Base-by-base conservation (phyloP, 2,888 invertebrate genomes). In the Sisyra terminalis region DNA sequence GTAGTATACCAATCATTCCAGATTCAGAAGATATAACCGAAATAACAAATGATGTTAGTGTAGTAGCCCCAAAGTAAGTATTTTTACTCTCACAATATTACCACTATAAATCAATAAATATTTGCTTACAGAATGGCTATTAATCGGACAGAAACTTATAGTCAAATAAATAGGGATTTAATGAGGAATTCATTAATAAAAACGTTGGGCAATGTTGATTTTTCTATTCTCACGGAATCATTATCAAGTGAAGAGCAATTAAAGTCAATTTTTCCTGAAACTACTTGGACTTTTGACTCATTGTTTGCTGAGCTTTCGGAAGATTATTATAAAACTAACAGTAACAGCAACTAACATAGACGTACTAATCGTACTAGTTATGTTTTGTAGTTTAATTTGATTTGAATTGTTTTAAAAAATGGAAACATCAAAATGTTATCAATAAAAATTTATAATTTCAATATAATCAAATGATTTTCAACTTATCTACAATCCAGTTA, bases 81-180 rank as follows among this genome's bases (percentile, higher is more conserved):
- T 37, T 37, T 7, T 15, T 17, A 29, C 9, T 37, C 2, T 17
- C n/a, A n/a, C 37, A 15, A 3, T 9, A 37, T 29, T 29, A 29
- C 9, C 3, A 24, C 5, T 24, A 9, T 32, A 11, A 32, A 4
- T 32, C 10, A 9, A 32, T 11, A 32, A 32, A n/a, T 6, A 6
- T 32, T 32, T 32, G 3, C 2, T 35, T 35, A 11, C 16, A 35
- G 35, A 11, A 15, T 35, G 14, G 18, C 16, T 18, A 17, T 37
- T 2, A 37, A 37, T 37, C 37, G 37, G n/a, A 37, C 37, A 2
- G 37, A 37, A 37, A 37, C 37, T 9, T 37, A 37, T 37, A 17
- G 17, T 17, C 37, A 37, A 37, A 37, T 37, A 17, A 37, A 37
- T 37, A 16, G 11, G 18, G 37, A 37, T 37, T 37, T 37, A 37